These are phyloP conservation scores for Peromyscus maniculatus DNA, from an alignment of 2,113 vertebrate genomes.

Conservation along the genomic window DNA sequence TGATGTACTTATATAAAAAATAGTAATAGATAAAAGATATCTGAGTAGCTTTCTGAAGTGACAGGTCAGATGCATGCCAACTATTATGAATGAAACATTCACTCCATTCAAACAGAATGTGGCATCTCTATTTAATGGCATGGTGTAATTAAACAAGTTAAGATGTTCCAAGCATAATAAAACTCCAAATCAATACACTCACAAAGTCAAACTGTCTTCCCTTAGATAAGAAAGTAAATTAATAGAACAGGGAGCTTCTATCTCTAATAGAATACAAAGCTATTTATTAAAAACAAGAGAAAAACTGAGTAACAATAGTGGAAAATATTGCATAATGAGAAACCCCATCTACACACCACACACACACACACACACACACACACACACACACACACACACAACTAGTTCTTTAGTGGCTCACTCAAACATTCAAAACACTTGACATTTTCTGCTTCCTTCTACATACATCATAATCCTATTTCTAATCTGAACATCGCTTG, in stretches of 20 bases:
- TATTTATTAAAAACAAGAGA: not conserved
- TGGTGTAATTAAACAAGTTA: not conserved
- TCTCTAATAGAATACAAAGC: not conserved
- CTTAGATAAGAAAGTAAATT: not conserved
- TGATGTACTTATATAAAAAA: slow-evolving; percentile 3
- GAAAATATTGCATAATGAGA: not conserved
- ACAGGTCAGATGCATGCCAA: not conserved
- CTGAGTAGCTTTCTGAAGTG: not conserved
- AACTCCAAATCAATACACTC: not conserved
- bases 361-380: not conserved
- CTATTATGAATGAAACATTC: not conserved
- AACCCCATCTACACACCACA: not conserved
- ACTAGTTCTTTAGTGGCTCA: not conserved
- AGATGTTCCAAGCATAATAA: slow-evolving; percentile 13
- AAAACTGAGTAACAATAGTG: not conserved
- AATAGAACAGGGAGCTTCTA: not conserved
- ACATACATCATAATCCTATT: not conserved
- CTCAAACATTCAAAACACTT: not conserved
- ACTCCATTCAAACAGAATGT: not conserved
- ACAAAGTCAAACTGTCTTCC: not conserved
- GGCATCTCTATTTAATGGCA: not conserved
- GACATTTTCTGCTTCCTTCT: not conserved
- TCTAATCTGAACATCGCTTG: not conserved
- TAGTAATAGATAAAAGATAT: not conserved
- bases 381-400: not conserved